Conservation (phyloP, 2,113 vertebrate genomes). For the Merops nubicus region DNA sequence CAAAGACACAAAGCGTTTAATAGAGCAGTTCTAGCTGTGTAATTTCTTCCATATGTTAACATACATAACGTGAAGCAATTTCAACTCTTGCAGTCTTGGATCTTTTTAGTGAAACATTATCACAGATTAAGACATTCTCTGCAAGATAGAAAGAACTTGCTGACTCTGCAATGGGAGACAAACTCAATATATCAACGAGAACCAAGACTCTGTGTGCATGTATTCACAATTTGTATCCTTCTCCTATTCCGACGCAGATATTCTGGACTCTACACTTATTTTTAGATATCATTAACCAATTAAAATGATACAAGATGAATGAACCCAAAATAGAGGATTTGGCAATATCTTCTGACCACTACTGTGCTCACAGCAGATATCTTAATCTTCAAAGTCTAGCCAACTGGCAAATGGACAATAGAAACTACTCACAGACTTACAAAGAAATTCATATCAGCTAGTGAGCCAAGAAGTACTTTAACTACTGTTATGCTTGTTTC, state of each 20-base stretch:
- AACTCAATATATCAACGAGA: conserved; percentile 42
- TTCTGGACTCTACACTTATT: neutral
- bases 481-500: conserved; percentile 17
- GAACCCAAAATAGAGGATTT: conserved; percentile 30
- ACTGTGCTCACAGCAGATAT: conserved; percentile 40
- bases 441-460: neutral
- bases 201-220: neutral
- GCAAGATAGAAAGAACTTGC: conserved; percentile 52
- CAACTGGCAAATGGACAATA: conserved; percentile 63
- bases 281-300: conserved; percentile 35
- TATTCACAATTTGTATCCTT: neutral
- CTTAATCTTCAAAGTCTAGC: conserved; percentile 61
- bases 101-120: conserved; percentile 69
- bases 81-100: conserved; percentile 38
- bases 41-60: conserved; percentile 65
- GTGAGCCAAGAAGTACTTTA: conserved; percentile 30
- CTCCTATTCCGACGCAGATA: neutral
- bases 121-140: conserved; percentile 60
- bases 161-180: conserved; percentile 56
- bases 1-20: conserved; percentile 40
- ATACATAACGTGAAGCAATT: conserved; percentile 46
- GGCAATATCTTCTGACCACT: neutral
- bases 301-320: conserved; percentile 40
- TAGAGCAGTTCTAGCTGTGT: neutral
- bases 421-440: conserved; percentile 28